Evolutionary conservation across 2,888 invertebrate species (phyloP).

Genomic region (Copidosoma aretas): DNA sequence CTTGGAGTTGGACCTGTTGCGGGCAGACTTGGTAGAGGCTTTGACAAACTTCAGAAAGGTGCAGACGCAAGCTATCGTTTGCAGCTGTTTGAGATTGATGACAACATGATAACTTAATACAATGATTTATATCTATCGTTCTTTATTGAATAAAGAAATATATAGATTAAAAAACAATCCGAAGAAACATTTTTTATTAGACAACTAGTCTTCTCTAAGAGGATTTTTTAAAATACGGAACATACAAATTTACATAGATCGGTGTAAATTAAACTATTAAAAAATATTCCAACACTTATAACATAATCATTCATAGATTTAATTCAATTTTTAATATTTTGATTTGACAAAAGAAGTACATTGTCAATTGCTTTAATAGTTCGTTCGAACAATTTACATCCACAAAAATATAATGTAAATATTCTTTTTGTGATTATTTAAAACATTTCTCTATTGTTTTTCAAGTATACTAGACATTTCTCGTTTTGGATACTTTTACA

Average conservation of each 20-base stretch:
- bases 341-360: conserved; percentile 15
- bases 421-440: not conserved
- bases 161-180: conserved; percentile 27
- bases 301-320: conserved; percentile 7
- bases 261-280: conserved; percentile 7
- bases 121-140: conserved; percentile 1
- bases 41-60: no score
- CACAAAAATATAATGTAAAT: conserved; percentile 19
- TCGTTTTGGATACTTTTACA: not conserved
- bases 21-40: no score
- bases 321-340: conserved; percentile 7
- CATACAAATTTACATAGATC: conserved; percentile 3
- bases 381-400: not conserved
- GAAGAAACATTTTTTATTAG: conserved; percentile 14
- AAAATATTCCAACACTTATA: conserved; percentile 11
- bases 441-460: not conserved
- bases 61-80: no score
- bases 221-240: conserved; percentile 12
- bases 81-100: no score
- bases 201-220: conserved; percentile 9
- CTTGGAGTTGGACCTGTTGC: no score
- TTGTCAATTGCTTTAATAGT: not conserved
- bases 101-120: not conserved
- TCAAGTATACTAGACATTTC: not conserved
- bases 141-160: conserved; percentile 33